These are phyloP conservation scores for Drosophila vallismaia DNA, from an alignment of 2,888 invertebrate genomes.

Conservation along the genomic window DNA sequence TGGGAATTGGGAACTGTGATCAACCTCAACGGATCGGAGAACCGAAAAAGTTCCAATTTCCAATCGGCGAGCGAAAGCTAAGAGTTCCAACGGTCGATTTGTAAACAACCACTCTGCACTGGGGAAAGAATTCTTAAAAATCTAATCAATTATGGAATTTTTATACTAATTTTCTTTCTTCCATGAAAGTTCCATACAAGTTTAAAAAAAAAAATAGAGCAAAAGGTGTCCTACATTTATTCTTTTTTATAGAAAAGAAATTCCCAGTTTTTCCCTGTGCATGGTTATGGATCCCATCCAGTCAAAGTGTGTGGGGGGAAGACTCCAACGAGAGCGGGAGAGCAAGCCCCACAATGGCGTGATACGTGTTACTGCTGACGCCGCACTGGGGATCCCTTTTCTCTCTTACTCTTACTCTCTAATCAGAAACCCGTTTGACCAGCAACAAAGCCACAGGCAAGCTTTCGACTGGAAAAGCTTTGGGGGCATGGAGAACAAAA, in stretches of 20 bases:
- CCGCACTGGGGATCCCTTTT: conserved; percentile 42
- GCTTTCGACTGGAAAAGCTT: conserved; percentile 71
- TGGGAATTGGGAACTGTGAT: conserved; percentile 30
- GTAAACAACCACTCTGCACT: conserved; percentile 56
- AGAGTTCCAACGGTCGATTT: conserved; percentile 46
- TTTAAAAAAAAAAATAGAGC: too few relatives aligned
- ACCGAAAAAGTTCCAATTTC: conserved; percentile 67
- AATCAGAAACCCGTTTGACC: conserved; percentile 60
- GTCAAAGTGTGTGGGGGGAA: conserved; percentile 22
- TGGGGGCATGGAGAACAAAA: conserved; percentile 10
- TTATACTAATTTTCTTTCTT: too few relatives aligned
- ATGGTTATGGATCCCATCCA: conserved; percentile 36
- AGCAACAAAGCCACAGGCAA: conserved; percentile 27
- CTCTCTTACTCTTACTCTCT: conserved; percentile 29
- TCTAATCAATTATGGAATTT: too few relatives aligned
- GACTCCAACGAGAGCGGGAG: conserved; percentile 4
- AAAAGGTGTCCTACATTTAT: too few relatives aligned
- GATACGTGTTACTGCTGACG: conserved; percentile 50
- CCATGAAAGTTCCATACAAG: too few relatives aligned
- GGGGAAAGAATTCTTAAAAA: too few relatives aligned
- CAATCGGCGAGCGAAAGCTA: conserved; percentile 69
- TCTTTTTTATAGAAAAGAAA: too few relatives aligned
- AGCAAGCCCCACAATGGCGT: conserved; percentile 52
- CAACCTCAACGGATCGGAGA: conserved; percentile 51
- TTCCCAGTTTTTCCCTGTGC: not conserved